Evolutionary conservation across 2,113 vertebrate species (phyloP), one percentile per base, ranked within the genome.

Genomic region (Rissa tridactyla): DNA sequence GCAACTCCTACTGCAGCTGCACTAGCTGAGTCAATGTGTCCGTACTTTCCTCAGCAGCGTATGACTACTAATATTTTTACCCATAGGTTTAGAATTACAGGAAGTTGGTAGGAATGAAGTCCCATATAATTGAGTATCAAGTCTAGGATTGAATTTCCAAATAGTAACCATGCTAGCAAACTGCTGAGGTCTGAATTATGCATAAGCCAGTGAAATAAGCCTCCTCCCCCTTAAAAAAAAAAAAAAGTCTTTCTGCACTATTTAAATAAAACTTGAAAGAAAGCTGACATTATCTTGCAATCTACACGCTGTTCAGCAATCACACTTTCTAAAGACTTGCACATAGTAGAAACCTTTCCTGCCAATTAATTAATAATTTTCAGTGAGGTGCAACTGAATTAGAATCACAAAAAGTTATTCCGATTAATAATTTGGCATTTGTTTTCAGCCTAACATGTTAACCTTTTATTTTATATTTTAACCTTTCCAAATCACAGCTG

Each of bases 61-160:
- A 97, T 97, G 97, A 98, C 98, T 98, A 98, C 98, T 99, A 98
- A 99, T 99, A 99, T 99, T 99, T 99, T 99, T 99, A 99, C 98
- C 98, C 98, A 96, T 97, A 97, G 98, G 98, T 98, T 98, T 99
- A 98, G 98, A 98, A 98, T 99, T 99, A 99, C 99, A 99, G 99
- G 98, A 99, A 99, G 99, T 99, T 97, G 98, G 98, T 98, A 98
- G 98, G 98, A 99, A 98, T 96, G 97, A 98, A 98, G 98, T 98
- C 98, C 97, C 97, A 97, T 97, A 98, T 98, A 97, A 99, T 98
- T 98, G 97, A 98, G 97, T 96, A 98, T 98, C 98, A 98, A 98
- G 98, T 82, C 88, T 72, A 97, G 95, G 97, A 97, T 94, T 98
- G 87, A 96, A 98, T 98, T 98, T 97, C 97, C 96, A 98, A 98